Base-by-base conservation (phyloP, 2,888 invertebrate genomes). In the Eubasilissa splendida region DNA sequence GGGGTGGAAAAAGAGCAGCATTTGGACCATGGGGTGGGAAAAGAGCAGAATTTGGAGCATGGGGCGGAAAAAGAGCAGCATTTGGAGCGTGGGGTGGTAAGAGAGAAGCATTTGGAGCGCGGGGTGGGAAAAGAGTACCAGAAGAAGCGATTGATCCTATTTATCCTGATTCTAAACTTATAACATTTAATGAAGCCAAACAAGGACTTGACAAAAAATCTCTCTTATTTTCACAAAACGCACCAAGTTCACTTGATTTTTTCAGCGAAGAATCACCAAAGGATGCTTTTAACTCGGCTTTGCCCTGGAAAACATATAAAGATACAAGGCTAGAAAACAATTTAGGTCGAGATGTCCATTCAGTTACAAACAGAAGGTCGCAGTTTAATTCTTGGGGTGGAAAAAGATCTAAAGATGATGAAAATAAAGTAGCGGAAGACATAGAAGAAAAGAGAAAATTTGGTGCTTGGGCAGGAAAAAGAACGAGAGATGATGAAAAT, bases 1-100 rank as follows among this genome's bases (percentile, higher is more conserved):
- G 83, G 83, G 83, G 81, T 11, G 83, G 83, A 5, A 83, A 58
- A 58, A 75, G 79, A 56, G 50, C 76, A 50, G 70, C 79, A 63
- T 33, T 31, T 33, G 4, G 79, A 76, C 10, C 65, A 75, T 82
- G 82, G 82, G 80, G 82, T 31, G 82, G 82, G 0, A 82, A 80
- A 52, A 75, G 79, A 53, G 22, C 76, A 22, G 63, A 76, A 11
- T 82, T 82, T 33, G 56, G 74, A 33, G 65, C 83, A 4, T 83
- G 83, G 83, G 83, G 81, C 8, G 83, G 83, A 3, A 83, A 58
- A 58, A 75, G 79, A 56, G 50, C 71, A 50, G 70, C 76, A 63
- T 33, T 31, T 33, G 4, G 79, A 76, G 9, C 66, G 66, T 63
- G 75, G 75, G 8, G 42, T 11, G 4, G 73, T 0, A 82, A 79